These are phyloP conservation scores for Rhopalosiphum padi DNA, from an alignment of 1,140 invertebrate genomes.

Conservation along the genomic window DNA sequence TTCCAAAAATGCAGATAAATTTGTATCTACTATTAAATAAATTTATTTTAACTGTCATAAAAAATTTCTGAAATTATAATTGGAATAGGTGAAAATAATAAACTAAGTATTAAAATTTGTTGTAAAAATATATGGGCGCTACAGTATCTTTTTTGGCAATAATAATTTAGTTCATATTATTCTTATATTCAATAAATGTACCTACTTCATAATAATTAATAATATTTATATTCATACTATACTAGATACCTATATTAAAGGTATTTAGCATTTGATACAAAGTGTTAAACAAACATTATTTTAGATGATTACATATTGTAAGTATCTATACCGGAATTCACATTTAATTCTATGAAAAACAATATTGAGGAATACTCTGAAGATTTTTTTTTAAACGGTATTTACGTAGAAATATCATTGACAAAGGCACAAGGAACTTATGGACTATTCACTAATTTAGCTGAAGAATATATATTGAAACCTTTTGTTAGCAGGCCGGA, in stretches of 20 bases:
- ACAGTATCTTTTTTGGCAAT: neutral
- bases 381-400: neutral
- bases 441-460: neutral
- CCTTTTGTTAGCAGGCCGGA: neutral
- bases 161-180: neutral
- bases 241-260: too few relatives aligned
- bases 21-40: neutral
- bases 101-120: neutral
- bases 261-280: neutral
- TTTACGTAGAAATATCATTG: neutral
- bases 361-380: neutral
- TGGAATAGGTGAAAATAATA: neutral
- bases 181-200: neutral
- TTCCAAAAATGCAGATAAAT: neutral
- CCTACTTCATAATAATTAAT: neutral
- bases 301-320: neutral
- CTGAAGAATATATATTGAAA: neutral
- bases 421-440: neutral
- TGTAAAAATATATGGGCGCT: neutral
- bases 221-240: neutral
- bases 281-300: neutral
- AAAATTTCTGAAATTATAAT: neutral
- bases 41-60: neutral
- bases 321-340: neutral
- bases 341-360: neutral